Percentiles rank a stretch among this genome's conserved stretches.
Evolutionary conservation across 2,797 vertebrate genomes (phyloP).

Genomic region (Pteronotus mesoamericanus): DNA sequence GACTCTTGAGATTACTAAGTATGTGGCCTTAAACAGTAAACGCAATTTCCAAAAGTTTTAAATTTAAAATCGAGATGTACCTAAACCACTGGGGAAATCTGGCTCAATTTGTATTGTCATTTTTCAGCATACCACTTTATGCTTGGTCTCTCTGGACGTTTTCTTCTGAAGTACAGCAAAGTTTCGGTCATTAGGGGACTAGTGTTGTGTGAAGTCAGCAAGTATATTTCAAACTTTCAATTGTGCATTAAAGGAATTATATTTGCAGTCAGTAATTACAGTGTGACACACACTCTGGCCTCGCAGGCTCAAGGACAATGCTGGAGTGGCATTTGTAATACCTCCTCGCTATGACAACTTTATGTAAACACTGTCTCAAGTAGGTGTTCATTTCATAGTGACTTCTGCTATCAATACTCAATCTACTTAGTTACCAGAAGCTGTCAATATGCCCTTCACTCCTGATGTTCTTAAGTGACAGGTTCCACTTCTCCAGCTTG

Average conservation of each 20-base stretch:
- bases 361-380: constrained; percentile 49
- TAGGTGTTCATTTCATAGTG: constrained; percentile 49
- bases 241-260: background rate
- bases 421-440: constrained; percentile 42
- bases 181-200: background rate
- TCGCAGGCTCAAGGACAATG: background rate
- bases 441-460: constrained; percentile 56
- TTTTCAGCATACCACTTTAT: constrained; percentile 18
- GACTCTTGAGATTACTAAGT: background rate
- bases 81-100: constrained; percentile 15
- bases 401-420: constrained; percentile 62
- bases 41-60: constrained; percentile 33
- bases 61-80: background rate
- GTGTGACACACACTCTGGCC: background rate
- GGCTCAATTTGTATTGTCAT: constrained; percentile 17
- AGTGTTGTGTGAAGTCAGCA: constrained; percentile 32
- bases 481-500: constrained; percentile 55
- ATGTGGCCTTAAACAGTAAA: background rate
- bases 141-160: constrained; percentile 29
- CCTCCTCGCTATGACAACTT: background rate
- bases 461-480: constrained; percentile 53
- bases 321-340: background rate
- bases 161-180: constrained; percentile 12
- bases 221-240: constrained; percentile 48
- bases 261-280: background rate